Percentiles rank a stretch among this genome's conserved stretches.
Conservation (phyloP, 2,113 vertebrate genomes). For the Corythoichthys intestinalis region DNA sequence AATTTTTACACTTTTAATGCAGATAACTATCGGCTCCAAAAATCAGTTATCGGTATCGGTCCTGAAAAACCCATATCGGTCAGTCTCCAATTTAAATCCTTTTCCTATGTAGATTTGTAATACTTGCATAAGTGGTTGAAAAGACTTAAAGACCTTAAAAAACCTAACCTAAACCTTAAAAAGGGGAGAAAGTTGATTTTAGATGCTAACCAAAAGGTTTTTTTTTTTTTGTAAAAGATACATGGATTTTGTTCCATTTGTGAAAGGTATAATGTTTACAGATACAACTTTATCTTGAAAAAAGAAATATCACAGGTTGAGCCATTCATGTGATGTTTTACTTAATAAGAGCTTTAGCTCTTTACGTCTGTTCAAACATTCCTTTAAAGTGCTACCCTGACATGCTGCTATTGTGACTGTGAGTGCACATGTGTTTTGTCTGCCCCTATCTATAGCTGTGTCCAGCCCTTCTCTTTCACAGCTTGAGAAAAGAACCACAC, state of each 20-base stretch:
- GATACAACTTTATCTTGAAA: not conserved
- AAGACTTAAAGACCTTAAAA: no score
- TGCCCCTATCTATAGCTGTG: constrained; percentile 60
- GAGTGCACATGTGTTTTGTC: constrained; percentile 57
- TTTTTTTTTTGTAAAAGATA: not conserved
- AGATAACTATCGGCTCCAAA: no score
- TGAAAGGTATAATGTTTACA: not conserved
- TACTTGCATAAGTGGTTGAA: not conserved
- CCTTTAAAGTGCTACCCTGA: constrained; percentile 37
- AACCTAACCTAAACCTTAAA: not conserved
- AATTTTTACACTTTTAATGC: no score
- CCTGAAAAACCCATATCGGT: no score
- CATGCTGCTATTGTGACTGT: constrained; percentile 20
- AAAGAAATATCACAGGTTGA: not conserved
- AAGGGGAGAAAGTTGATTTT: not conserved
- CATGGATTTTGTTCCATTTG: not conserved
- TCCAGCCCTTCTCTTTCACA: constrained; percentile 67
- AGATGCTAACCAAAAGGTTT: not conserved
- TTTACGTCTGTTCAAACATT: constrained; percentile 41
- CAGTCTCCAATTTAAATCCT: not conserved
- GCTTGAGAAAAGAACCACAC: constrained; percentile 66
- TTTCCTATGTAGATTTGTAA: not conserved
- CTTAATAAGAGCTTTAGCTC: constrained; percentile 19
- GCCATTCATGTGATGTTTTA: not conserved
- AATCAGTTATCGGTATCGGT: no score